Evolutionary conservation across 2,888 invertebrate genomes (phyloP), one percentile per base, ranked within the genome.

Genomic region (Epinotia bilunana): DNA sequence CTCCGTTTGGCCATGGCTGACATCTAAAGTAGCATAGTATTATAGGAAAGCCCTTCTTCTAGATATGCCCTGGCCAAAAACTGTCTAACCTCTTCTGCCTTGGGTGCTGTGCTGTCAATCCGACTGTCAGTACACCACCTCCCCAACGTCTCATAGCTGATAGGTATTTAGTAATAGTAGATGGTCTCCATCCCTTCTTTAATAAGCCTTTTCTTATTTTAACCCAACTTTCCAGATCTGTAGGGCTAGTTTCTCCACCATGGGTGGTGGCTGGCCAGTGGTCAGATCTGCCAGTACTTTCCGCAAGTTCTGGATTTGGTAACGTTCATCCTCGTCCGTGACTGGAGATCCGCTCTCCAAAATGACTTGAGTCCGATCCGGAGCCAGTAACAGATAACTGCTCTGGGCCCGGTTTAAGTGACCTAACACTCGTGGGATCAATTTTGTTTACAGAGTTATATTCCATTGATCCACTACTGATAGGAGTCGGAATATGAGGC

Each of bases 401-500:
- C 55, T 55, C 49, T 7, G 65, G 28, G 65, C 55, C 2, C 16
- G 16, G 28, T 64, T 64, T 43, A 64, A 49, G 64, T 64, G 64
- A 6, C 20, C 9, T 33, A 67, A n/a, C 33, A 67, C 65, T 46
- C 55, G 65, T 33, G 65, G 65, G 3, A 67, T 67, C 28, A 67
- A 18, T 18, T 55, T 67, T 6, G 60, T 61, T 2, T 20, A 28
- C 5, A 70, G n/a, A 0, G 49, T 70, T 23, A 77, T 57, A 5
- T 74, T 60, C 18, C 23, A 39, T 12, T 5, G 33, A 18, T 70
- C 58, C 11, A 58, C 16, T 12, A 77, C 3, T 2, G 43, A 2
- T 4, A 76, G 49, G 7, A 78, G 64, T 16, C 67, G 23, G 46
- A 63, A 39, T 7, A 79, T 78, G 2, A 76, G 33, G 9, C 74